phyloP scores from a whole-genome alignment of 2,113 vertebrate species.

The Pterocles burchelli region DNA sequence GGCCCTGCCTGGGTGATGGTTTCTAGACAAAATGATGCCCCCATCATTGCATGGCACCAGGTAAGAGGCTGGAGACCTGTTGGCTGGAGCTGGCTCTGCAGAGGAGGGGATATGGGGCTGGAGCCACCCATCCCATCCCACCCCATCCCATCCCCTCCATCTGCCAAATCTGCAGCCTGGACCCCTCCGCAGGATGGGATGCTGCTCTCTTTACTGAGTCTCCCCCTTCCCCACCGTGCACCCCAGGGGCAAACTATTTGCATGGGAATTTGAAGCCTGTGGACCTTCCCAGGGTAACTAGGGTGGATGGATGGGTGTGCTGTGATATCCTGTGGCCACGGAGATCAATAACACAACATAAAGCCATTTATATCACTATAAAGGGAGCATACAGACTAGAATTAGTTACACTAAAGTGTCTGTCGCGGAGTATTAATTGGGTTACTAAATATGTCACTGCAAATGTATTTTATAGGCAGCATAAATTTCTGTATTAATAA shows the following conservation, averaged over 20 bases:
- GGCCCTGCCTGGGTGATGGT: not conserved
- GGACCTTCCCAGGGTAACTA: accelerated
- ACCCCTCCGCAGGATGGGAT: accelerated
- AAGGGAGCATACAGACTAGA: not conserved
- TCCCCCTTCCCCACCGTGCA: not conserved
- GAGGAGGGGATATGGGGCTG: accelerated
- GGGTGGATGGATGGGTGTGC: not conserved
- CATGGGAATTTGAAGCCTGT: not conserved
- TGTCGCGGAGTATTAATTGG: conserved; percentile 19
- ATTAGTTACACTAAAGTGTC: conserved; percentile 49
- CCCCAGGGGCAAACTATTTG: not conserved
- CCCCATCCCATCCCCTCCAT: not conserved
- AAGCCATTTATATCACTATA: conserved; percentile 30
- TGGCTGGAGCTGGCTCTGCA: not conserved
- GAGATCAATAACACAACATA: not conserved
- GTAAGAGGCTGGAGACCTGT: not conserved
- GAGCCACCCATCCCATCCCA: not conserved
- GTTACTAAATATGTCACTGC: conserved; percentile 28
- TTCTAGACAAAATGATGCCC: not conserved
- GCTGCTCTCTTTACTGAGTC: not conserved
- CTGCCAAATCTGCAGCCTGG: not conserved
- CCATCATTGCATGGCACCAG: too few relatives aligned
- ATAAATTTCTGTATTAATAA: conserved; percentile 36
- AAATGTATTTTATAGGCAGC: conserved; percentile 4
- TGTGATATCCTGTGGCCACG: not conserved